Evolutionary conservation across 1,140 invertebrate genomes (phyloP).

Genomic region (Helicoverpa zea): DNA sequence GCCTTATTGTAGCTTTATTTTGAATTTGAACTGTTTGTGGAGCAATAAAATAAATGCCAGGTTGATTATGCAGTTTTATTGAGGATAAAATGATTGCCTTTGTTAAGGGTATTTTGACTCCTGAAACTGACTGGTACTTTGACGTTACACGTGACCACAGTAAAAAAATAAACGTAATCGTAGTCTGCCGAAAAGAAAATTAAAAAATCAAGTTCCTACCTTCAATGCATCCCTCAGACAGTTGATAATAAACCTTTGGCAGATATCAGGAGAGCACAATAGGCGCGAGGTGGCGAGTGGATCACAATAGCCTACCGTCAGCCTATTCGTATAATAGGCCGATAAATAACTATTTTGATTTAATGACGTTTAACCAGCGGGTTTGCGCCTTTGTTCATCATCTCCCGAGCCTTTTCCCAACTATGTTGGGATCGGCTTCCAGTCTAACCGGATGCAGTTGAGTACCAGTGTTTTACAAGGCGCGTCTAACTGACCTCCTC

Average conservation of each 20-base stretch:
- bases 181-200: neutral
- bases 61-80: too few species aligned
- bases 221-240: conserved; percentile 13
- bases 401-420: neutral
- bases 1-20: conserved; percentile 11
- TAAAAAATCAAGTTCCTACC: neutral
- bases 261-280: conserved; percentile 61
- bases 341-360: conserved; percentile 55
- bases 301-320: conserved; percentile 56
- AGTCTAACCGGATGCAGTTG: too few species aligned
- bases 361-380: conserved; percentile 47
- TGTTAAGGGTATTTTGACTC: too few species aligned
- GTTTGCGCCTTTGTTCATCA: conserved; percentile 28
- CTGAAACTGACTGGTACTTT: too few species aligned
- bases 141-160: too few species aligned
- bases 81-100: too few species aligned
- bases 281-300: conserved; percentile 62
- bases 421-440: too few species aligned
- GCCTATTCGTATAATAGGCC: conserved; percentile 50
- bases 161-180: too few species aligned
- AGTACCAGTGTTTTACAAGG: too few species aligned
- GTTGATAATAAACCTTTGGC: conserved; percentile 27
- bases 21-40: neutral
- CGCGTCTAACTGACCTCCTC: too few species aligned
- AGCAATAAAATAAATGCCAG: too few species aligned